These are phyloP conservation scores for Agriopis marginaria DNA, from an alignment of 2,888 invertebrate genomes.

Conservation along the genomic window DNA sequence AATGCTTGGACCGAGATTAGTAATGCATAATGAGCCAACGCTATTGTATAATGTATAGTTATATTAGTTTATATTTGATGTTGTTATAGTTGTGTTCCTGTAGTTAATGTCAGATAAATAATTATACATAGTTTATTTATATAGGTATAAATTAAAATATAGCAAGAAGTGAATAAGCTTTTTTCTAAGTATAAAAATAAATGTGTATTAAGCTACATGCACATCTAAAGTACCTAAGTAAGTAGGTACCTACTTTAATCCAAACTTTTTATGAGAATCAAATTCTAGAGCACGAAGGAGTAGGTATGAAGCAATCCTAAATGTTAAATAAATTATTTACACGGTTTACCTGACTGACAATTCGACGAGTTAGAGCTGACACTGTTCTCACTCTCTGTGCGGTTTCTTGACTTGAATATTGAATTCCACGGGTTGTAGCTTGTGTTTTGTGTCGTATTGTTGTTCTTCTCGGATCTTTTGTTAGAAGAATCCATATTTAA, in stretches of 20 bases:
- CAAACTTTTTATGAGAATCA: no score
- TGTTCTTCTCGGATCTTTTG: slow-evolving; percentile 63
- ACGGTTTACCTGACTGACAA: slow-evolving; percentile 68
- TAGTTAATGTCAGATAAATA: no score
- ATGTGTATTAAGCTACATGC: not conserved
- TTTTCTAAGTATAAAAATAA: not conserved
- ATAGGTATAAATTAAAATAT: no score
- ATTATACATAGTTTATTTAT: no score
- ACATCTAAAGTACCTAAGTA: not conserved
- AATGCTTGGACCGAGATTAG: no score
- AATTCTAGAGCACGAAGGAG: not conserved
- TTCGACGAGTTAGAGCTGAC: slow-evolving; percentile 66
- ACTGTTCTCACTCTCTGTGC: slow-evolving; percentile 80
- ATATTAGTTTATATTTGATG: no score
- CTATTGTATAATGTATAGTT: no score
- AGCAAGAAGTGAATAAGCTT: not conserved
- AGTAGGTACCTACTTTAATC: no score
- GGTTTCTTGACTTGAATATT: slow-evolving; percentile 71
- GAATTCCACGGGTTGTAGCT: slow-evolving; percentile 79
- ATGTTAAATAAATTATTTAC: slow-evolving; percentile 11
- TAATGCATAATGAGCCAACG: no score
- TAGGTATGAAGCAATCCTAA: not conserved
- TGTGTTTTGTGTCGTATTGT: slow-evolving; percentile 57
- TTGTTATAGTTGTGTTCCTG: no score
- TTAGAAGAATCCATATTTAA: slow-evolving; percentile 70